Percentiles rank a stretch among this genome's conserved stretches.
phyloP scores from a whole-genome alignment of 1,140 invertebrate genomes.

The Cydia amplana region DNA sequence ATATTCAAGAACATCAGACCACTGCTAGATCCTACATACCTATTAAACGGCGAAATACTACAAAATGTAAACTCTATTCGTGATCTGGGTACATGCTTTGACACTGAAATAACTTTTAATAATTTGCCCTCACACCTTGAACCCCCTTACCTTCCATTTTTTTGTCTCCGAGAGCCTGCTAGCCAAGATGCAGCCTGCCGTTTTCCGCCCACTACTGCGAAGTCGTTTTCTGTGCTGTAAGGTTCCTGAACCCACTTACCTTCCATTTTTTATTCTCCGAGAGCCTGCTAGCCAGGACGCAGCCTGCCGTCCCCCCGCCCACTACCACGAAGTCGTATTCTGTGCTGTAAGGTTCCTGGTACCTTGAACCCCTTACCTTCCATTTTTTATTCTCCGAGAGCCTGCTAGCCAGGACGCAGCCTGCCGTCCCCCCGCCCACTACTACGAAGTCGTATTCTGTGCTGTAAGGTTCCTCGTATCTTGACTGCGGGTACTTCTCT shows the following conservation, averaged over 20 bases:
- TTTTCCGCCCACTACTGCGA: no score
- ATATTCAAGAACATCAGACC: no score
- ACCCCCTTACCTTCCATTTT: no score
- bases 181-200: no score
- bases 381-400: constrained; percentile 70
- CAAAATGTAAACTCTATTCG: no score
- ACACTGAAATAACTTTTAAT: no score
- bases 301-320: constrained; percentile 68
- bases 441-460: constrained; percentile 66
- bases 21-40: no score
- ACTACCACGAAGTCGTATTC: constrained; percentile 55
- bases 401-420: constrained; percentile 66
- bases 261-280: constrained; percentile 71
- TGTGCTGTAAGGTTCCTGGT: constrained; percentile 35
- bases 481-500: constrained; percentile 19
- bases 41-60: no score
- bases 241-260: constrained; percentile 40
- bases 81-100: no score
- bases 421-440: constrained; percentile 66
- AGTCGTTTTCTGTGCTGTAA: no score
- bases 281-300: constrained; percentile 64
- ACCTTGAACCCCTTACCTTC: constrained; percentile 49
- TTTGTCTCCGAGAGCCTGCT: no score
- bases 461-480: constrained; percentile 38
- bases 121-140: no score